These are phyloP conservation scores for Porites lobata DNA, from an alignment of 92 coral and sea anemone species.

Conservation along the genomic window DNA sequence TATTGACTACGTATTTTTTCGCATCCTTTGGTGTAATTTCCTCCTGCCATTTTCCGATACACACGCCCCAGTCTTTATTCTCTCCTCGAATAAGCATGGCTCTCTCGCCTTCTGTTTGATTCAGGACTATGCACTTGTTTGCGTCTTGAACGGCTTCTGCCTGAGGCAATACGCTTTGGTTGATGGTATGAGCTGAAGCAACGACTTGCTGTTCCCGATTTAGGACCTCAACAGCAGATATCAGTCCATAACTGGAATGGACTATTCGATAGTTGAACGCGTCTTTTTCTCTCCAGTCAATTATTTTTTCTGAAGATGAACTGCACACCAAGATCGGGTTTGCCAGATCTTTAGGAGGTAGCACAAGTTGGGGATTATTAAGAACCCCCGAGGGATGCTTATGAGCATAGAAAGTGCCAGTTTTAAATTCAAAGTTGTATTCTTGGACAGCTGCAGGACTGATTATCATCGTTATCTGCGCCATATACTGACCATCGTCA, in stretches of 20 bases:
- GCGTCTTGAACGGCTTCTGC: slow-evolving; percentile 23
- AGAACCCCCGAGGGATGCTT: slow-evolving; percentile 40
- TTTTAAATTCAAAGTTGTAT: background rate
- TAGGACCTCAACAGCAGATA: slow-evolving; percentile 60
- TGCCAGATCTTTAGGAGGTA: slow-evolving; percentile 15
- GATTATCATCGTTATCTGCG: background rate
- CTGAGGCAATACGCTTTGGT: slow-evolving; percentile 46
- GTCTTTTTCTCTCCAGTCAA: slow-evolving; percentile 31
- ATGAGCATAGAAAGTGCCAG: background rate
- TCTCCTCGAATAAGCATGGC: slow-evolving; percentile 63
- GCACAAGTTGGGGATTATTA: slow-evolving; percentile 34
- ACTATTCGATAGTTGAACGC: slow-evolving; percentile 51
- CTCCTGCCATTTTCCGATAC: slow-evolving; percentile 61
- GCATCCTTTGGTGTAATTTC: slow-evolving; percentile 6
- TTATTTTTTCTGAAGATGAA: slow-evolving; percentile 28
- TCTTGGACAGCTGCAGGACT: background rate
- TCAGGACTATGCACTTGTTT: background rate
- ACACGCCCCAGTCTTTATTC: slow-evolving; percentile 43
- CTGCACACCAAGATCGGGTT: slow-evolving; percentile 36
- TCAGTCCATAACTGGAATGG: slow-evolving; percentile 39
- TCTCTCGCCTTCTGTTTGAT: slow-evolving; percentile 38
- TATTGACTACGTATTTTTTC: background rate
- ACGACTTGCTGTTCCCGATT: slow-evolving; percentile 24
- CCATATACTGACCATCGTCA: background rate
- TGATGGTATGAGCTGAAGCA: slow-evolving; percentile 51